Conservation (phyloP, 2,797 vertebrate genomes). For the Fistularia commersonii region DNA sequence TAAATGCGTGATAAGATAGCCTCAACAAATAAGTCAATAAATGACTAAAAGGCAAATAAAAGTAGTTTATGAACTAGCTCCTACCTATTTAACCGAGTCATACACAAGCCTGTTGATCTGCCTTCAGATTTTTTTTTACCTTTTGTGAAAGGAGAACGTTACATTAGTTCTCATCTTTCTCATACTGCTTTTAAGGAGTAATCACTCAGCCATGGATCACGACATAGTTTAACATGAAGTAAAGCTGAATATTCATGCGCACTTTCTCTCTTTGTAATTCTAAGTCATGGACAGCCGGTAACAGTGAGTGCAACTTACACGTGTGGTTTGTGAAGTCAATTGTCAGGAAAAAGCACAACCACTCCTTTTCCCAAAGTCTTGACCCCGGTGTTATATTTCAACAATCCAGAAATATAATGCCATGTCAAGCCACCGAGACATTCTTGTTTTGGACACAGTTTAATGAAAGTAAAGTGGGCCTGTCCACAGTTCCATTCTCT, state of each 20-base stretch:
- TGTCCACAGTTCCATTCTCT: slow-evolving; percentile 62
- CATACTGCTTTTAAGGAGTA: too few species aligned
- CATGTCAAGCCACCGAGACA: slow-evolving; percentile 63
- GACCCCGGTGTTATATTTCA: slow-evolving; percentile 57
- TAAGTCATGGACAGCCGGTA: slow-evolving; percentile 35
- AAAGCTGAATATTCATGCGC: slow-evolving; percentile 29
- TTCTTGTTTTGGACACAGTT: slow-evolving; percentile 68
- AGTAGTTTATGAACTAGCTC: too few species aligned
- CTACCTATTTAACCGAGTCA: too few species aligned
- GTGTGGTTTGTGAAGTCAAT: slow-evolving; percentile 56
- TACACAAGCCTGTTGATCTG: too few species aligned
- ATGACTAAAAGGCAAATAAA: too few species aligned
- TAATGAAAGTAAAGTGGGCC: slow-evolving; percentile 67
- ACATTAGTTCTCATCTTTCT: too few species aligned
- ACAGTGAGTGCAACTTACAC: slow-evolving; percentile 41
- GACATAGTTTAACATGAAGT: slow-evolving; percentile 16
- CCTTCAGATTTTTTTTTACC: too few species aligned
- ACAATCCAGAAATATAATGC: slow-evolving; percentile 40
- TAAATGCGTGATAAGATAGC: too few species aligned
- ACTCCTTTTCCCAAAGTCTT: slow-evolving; percentile 53
- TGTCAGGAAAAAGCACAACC: slow-evolving; percentile 45
- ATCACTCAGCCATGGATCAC: too few species aligned
- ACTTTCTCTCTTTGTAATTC: slow-evolving; percentile 8
- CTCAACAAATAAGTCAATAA: too few species aligned
- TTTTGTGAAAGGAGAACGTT: too few species aligned